Evolutionary conservation across 2,888 invertebrate genomes (phyloP).

Genomic region (Allygus modestus): DNA sequence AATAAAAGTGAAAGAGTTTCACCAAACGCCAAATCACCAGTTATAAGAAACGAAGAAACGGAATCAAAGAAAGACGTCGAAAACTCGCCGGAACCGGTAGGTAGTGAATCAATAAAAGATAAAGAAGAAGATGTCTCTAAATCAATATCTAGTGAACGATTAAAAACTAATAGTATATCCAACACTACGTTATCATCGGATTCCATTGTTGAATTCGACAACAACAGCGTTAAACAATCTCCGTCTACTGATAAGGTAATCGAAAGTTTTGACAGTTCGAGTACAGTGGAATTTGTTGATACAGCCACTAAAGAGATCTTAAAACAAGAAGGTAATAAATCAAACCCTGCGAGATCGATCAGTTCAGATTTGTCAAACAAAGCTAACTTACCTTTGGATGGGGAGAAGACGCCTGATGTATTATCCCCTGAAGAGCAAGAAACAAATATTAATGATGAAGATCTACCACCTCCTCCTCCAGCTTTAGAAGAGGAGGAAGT

Average conservation of each 20-base stretch:
- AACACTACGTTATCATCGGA: slow-evolving; percentile 68
- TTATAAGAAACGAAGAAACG: neutral
- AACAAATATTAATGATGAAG: neutral
- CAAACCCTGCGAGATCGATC: slow-evolving; percentile 37
- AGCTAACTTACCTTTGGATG: slow-evolving; percentile 46
- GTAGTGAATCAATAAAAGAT: slow-evolving; percentile 47
- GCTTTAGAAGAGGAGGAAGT: slow-evolving; percentile 25
- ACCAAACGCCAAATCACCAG: slow-evolving; percentile 3
- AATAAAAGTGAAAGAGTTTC: neutral
- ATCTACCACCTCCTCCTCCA: slow-evolving; percentile 37
- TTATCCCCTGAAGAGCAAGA: neutral
- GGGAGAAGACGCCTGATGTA: slow-evolving; percentile 41
- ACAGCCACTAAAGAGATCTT: slow-evolving; percentile 10
- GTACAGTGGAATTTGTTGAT: slow-evolving; percentile 58
- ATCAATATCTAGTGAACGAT: slow-evolving; percentile 68
- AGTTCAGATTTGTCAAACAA: slow-evolving; percentile 45
- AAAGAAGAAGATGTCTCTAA: slow-evolving; percentile 59
- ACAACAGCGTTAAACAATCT: slow-evolving; percentile 61
- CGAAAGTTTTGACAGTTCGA: slow-evolving; percentile 60
- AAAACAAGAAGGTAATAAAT: neutral
- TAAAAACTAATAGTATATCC: slow-evolving; percentile 69
- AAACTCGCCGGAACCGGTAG: neutral
- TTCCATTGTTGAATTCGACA: slow-evolving; percentile 64
- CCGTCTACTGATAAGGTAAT: slow-evolving; percentile 59
- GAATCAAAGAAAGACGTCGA: slow-evolving; percentile 36